Base-by-base conservation (phyloP, 2,888 invertebrate species). In the Steinernema hermaphroditum region DNA sequence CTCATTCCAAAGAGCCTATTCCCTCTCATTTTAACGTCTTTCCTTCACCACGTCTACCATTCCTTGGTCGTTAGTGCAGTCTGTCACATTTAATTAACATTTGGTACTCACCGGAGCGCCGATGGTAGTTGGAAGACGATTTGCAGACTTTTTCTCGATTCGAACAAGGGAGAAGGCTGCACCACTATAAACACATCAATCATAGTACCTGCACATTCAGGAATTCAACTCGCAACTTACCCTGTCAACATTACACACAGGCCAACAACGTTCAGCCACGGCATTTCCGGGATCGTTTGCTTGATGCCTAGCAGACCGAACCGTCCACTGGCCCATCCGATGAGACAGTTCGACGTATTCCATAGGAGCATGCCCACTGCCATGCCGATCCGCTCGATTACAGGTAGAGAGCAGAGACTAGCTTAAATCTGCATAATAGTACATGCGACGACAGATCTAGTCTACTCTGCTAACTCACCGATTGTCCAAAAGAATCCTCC, bases 401-500 rank as follows among this genome's bases (percentile, higher is more conserved):
- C 88, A 1, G 88, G 87, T 37, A 78, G 77, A n/a, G 77, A 71
- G 41, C 78, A 44, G 12, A 74, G 68, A 50, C 78, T 76, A 2
- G 76, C 76, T 50, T 68, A 49, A 19, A 57, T 6, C 32, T 19
- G 46, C 24, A 22, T 29, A 16, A 24, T 43, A 43, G 16, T 14
- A 74, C 8, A 9, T 71, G 16, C 27, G 69, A 16, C 6, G 27
- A 24, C 22, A 6, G 68, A 49, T 27, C 37, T 57, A 50, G 34
- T 75, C 22, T 34, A 50, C 19, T 74, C 46, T 14, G 54, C 54
- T 4, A 9, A 37, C 75, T 74, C 79, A 88, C 89, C 89, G 71
- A 88, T 86, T 72, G 87, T 84, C 89, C 89, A 89, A 0, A 88
- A 77, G 22, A 85, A 79, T 16, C 89, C 89, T 29, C 89, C 89